Conservation (phyloP, 2,888 invertebrate genomes). For the Pardosa pseudoannulata region DNA sequence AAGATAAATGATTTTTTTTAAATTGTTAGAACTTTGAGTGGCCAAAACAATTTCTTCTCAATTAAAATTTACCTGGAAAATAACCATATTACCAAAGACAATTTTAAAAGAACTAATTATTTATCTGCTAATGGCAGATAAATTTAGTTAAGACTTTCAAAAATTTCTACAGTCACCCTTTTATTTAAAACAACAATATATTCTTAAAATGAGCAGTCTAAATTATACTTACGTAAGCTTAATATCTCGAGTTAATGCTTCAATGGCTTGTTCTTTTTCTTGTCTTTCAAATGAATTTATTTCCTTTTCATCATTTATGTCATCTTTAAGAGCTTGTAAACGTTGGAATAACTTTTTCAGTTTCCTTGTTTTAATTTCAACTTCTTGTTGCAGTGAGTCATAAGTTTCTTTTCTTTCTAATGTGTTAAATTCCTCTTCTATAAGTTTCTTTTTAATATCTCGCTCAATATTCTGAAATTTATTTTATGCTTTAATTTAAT, state of each 20-base stretch:
- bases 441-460: slow-evolving; percentile 95
- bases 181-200: no score
- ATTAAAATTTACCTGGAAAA: no score
- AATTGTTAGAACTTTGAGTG: no score
- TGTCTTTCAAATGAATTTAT: slow-evolving; percentile 94
- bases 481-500: no score
- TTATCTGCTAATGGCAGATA: no score
- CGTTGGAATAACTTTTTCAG: slow-evolving; percentile 92
- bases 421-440: slow-evolving; percentile 94
- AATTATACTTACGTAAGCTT: slow-evolving; percentile 85
- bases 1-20: no score
- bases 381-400: slow-evolving; percentile 94
- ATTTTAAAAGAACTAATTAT: no score
- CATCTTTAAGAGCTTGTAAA: slow-evolving; percentile 85
- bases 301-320: slow-evolving; percentile 88
- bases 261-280: slow-evolving; percentile 92
- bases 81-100: no score
- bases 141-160: no score
- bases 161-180: no score
- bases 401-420: slow-evolving; percentile 93
- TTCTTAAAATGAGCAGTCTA: no score
- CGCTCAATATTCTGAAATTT: slow-evolving; percentile 83
- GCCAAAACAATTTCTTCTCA: no score
- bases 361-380: slow-evolving; percentile 96
- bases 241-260: slow-evolving; percentile 91